Conservation (phyloP, 2,888 invertebrate genomes). For the Trissoscelio sp. region DNA sequence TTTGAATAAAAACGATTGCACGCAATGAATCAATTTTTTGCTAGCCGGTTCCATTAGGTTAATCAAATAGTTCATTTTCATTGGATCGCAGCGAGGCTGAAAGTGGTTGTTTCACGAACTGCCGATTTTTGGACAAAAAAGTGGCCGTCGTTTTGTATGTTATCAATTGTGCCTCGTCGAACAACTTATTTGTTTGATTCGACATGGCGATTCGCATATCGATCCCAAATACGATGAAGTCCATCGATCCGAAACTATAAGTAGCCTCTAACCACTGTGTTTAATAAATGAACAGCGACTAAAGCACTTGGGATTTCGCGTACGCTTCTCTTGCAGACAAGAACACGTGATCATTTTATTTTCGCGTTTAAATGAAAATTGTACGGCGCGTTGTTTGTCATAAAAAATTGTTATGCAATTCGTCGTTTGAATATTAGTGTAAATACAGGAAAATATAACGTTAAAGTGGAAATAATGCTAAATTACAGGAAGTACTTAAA, state of each 20-base stretch:
- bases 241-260: slow-evolving; percentile 57
- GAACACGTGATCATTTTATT: slow-evolving; percentile 25
- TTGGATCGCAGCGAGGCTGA: slow-evolving; percentile 6
- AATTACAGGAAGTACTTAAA: background rate
- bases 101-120: slow-evolving; percentile 20
- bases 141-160: background rate
- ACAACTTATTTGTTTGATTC: slow-evolving; percentile 6
- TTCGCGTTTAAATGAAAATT: slow-evolving; percentile 34
- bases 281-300: slow-evolving; percentile 57
- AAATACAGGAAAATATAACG: slow-evolving; percentile 2
- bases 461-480: background rate
- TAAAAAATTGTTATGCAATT: slow-evolving; percentile 43
- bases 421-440: slow-evolving; percentile 19
- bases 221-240: slow-evolving; percentile 37
- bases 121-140: slow-evolving; percentile 19
- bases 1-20: no score
- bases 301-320: slow-evolving; percentile 29
- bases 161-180: background rate
- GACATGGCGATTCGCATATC: slow-evolving; percentile 8
- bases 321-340: background rate
- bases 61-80: slow-evolving; percentile 36
- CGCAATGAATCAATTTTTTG: no score
- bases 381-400: slow-evolving; percentile 1
- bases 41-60: slow-evolving; percentile 16
- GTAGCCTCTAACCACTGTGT: slow-evolving; percentile 25